Evolutionary conservation across 1,140 invertebrate genomes (phyloP), one percentile per base, ranked within the genome.

Genomic region (Bombus impatiens): DNA sequence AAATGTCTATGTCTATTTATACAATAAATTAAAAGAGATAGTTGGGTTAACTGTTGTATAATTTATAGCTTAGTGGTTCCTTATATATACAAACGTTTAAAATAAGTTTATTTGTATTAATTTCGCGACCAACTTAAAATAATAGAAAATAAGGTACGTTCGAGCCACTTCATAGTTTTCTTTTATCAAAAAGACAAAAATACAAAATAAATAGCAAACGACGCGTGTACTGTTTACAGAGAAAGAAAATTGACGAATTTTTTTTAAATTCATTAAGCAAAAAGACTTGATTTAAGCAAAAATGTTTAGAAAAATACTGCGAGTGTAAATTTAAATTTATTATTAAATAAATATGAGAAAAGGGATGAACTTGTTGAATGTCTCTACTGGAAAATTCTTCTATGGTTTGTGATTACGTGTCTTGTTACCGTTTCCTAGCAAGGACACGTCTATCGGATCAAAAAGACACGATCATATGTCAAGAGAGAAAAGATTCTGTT

Each of bases 401-500:
- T 79, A 80, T 37, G 40, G 78, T 65, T 84, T 57, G n/a, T 57
- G 81, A 76, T 78, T 84, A 86, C 44, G 53, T 68, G 28, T 2
- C 42, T 65, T 79, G 59, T 75, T 67, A 68, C 65, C 67, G 40
- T 78, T 78, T 81, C 37, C 72, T 18, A 32, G 42, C 75, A 53
- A 89, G 82, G 68, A 83, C 83, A 83, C 79, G 67, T 82, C 67
- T 87, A 84, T 53, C 77, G 89, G 89, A 90, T 90, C 88, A 91
- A 87, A 78, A 79, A 82, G 67, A 86, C 44, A 75, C 72, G 77
- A 65, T 78, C 77, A 80, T 82, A 76, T 8, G 79, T 53, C 47
- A 83, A 76, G 47, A 78, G 76, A 90, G 72, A 86, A 90, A 91
- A 89, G 89, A 91, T 89, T 90, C 88, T 91, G 90, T 90, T 91